Percentiles rank a stretch among this genome's conserved stretches.
Conservation (phyloP, 2,888 invertebrate species). For the Callimorpha dominula region DNA sequence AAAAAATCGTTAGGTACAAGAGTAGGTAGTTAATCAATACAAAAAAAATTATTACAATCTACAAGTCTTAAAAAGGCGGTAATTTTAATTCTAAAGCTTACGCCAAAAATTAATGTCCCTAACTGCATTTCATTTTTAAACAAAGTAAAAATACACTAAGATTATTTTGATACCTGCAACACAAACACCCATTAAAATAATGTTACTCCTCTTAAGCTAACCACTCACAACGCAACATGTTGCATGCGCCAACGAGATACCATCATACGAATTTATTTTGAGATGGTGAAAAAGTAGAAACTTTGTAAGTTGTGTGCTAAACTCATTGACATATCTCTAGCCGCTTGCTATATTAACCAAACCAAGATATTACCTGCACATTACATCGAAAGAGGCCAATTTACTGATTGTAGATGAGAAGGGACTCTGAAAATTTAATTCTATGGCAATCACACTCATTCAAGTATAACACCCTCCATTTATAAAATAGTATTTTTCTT, state of each 20-base stretch:
- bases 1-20: neutral
- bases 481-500: no score
- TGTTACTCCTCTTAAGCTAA: no score
- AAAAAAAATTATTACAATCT: neutral
- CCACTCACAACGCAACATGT: no score
- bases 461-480: no score
- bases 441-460: no score
- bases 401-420: neutral
- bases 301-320: neutral
- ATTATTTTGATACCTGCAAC: neutral
- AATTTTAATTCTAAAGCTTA: neutral
- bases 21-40: neutral
- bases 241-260: no score
- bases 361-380: neutral
- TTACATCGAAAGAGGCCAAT: neutral
- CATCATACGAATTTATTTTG: no score
- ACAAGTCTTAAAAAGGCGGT: conserved; percentile 9
- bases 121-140: neutral
- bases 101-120: neutral
- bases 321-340: neutral
- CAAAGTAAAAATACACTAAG: neutral
- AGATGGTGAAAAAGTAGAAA: neutral
- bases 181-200: neutral
- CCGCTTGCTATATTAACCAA: neutral
- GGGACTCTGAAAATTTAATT: no score